Conservation (phyloP, 23 tunicate species). For the Oikopleura vanhoeffeni region DNA sequence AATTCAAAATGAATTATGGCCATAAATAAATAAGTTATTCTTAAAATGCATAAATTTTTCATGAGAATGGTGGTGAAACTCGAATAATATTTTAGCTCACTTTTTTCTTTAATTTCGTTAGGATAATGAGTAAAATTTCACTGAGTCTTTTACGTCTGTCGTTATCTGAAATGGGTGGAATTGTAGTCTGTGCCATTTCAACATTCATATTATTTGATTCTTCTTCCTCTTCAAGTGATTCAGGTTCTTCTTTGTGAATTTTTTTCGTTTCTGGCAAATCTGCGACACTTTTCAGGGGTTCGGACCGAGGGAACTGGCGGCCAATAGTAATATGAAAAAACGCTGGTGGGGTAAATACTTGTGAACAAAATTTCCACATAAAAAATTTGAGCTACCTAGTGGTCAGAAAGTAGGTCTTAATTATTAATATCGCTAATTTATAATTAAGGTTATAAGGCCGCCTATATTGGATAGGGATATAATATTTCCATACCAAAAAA, state of each 20-base stretch:
- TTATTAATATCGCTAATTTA: background rate
- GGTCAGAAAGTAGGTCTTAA: too few species aligned
- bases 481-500: too few species aligned
- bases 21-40: too few species aligned
- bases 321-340: background rate
- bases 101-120: background rate
- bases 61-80: too few species aligned
- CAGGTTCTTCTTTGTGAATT: background rate
- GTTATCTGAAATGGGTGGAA: background rate
- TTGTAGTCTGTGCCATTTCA: background rate
- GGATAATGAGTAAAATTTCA: background rate
- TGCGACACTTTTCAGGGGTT: slow-evolving; percentile 40
- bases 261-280: background rate
- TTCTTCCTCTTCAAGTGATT: background rate
- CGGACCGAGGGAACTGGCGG: slow-evolving; percentile 53
- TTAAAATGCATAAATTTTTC: too few species aligned
- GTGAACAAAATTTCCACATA: background rate
- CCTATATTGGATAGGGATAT: too few species aligned
- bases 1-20: too few species aligned
- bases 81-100: background rate
- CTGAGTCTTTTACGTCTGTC: background rate
- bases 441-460: too few species aligned
- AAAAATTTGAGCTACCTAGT: too few species aligned
- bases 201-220: background rate
- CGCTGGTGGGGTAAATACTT: background rate